These are phyloP conservation scores for Lithophane socia DNA, from an alignment of 2,888 invertebrate species.

Conservation along the genomic window DNA sequence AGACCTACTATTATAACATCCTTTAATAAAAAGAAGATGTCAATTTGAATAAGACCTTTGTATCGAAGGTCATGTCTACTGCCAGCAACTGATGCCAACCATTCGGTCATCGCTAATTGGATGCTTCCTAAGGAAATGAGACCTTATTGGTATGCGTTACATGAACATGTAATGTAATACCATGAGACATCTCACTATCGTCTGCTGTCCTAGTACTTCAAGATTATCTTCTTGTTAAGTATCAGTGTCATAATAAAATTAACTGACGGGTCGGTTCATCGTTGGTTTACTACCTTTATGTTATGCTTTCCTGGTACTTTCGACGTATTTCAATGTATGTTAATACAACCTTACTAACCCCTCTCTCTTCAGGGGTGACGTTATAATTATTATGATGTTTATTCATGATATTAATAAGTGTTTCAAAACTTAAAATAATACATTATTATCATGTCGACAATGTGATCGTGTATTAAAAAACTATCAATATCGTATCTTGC, in stretches of 20 bases:
- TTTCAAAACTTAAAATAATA: background rate
- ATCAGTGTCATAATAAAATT: background rate
- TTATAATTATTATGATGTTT: background rate
- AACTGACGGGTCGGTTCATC: background rate
- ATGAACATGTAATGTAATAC: constrained; percentile 1
- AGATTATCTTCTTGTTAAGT: constrained; percentile 3
- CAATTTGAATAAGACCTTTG: constrained; percentile 46
- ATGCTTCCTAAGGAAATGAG: constrained; percentile 36
- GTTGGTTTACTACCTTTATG: background rate
- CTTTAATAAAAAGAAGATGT: constrained; percentile 25
- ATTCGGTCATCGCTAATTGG: constrained; percentile 42
- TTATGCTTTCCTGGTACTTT: constrained; percentile 25
- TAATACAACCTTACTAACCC: background rate
- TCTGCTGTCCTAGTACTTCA: constrained; percentile 34
- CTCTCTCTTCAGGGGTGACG: background rate
- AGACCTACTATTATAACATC: background rate
- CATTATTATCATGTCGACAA: background rate
- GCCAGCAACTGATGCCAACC: constrained; percentile 50
- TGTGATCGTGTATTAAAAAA: background rate
- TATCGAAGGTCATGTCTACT: constrained; percentile 36
- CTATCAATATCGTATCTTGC: background rate
- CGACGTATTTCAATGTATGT: background rate
- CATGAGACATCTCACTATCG: background rate
- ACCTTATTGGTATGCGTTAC: constrained; percentile 39
- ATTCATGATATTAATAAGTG: background rate